A percentile compares a stretch with the other conserved stretches of the same genome.
phyloP scores from a whole-genome alignment of 2,113 vertebrate genomes.

The Merops nubicus region DNA sequence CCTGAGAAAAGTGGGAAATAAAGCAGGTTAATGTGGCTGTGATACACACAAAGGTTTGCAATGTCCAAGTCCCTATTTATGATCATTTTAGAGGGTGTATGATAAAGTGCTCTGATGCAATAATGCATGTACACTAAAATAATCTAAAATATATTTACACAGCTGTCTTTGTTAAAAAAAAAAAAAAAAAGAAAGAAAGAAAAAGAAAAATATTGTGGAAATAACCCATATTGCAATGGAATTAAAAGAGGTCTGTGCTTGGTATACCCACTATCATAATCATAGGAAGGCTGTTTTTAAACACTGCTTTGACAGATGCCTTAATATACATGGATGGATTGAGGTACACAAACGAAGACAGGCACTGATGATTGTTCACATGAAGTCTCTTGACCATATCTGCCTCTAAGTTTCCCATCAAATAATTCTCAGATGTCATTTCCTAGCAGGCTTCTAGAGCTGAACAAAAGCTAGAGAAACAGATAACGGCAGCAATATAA shows the following conservation, averaged over 20 bases:
- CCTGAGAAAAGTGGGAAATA: constrained; percentile 52
- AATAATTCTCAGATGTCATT: not conserved
- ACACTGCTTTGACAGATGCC: not conserved
- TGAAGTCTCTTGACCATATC: not conserved
- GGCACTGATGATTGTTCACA: not conserved
- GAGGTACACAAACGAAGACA: not conserved
- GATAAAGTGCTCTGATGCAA: not conserved
- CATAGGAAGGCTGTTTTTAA: not conserved
- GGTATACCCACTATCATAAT: not conserved
- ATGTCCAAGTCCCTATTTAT: not conserved
- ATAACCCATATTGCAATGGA: not conserved
- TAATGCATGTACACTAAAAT: not conserved
- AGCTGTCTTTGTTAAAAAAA: not conserved
- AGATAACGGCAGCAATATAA: not conserved
- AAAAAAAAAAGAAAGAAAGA: too few relatives aligned
- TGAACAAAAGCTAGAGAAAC: constrained; percentile 13
- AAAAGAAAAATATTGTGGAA: not conserved
- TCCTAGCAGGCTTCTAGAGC: not conserved
- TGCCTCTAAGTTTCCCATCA: not conserved
- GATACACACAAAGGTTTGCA: not conserved
- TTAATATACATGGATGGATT: not conserved
- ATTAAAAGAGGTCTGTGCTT: not conserved
- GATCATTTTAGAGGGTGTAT: not conserved
- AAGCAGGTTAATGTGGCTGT: not conserved
- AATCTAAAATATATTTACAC: not conserved